A percentile compares a stretch with the other conserved stretches of the same genome.
Evolutionary conservation across 2,797 vertebrate species (phyloP).

Genomic region (Oophaga sylvatica): DNA sequence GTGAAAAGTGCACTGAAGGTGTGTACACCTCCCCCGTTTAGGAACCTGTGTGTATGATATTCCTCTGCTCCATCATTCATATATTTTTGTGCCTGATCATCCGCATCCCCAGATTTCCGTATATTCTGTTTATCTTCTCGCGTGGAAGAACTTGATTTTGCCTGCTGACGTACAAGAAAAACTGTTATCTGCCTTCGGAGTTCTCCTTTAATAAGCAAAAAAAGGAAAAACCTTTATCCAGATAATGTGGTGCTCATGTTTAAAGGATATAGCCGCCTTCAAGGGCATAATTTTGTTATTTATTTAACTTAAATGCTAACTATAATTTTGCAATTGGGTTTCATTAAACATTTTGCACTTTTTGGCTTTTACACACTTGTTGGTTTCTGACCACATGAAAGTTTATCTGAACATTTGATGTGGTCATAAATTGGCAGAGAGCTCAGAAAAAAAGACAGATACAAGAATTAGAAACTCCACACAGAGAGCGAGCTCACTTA

Average conservation of each 20-base stretch:
- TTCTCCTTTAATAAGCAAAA: neutral
- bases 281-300: no score
- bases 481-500: no score
- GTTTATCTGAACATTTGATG: no score
- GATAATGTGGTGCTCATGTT: neutral
- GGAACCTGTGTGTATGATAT: slow-evolving; percentile 68
- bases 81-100: slow-evolving; percentile 70
- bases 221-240: neutral
- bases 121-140: slow-evolving; percentile 44
- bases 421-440: no score
- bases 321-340: no score
- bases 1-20: slow-evolving; percentile 99
- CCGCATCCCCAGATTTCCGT: slow-evolving; percentile 67
- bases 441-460: no score
- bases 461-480: no score
- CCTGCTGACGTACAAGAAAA: slow-evolving; percentile 72
- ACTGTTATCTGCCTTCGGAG: slow-evolving; percentile 61
- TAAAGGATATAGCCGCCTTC: no score
- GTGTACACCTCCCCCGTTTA: slow-evolving; percentile 88
- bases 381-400: no score
- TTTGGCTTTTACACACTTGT: no score
- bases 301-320: no score
- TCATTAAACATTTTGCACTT: no score
- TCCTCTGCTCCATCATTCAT: slow-evolving; percentile 63
- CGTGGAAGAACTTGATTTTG: slow-evolving; percentile 68